A percentile compares a stretch with the other conserved stretches of the same genome.
These are phyloP conservation scores for Busseola fusca DNA, from an alignment of 2,888 invertebrate species.

Conservation along the genomic window DNA sequence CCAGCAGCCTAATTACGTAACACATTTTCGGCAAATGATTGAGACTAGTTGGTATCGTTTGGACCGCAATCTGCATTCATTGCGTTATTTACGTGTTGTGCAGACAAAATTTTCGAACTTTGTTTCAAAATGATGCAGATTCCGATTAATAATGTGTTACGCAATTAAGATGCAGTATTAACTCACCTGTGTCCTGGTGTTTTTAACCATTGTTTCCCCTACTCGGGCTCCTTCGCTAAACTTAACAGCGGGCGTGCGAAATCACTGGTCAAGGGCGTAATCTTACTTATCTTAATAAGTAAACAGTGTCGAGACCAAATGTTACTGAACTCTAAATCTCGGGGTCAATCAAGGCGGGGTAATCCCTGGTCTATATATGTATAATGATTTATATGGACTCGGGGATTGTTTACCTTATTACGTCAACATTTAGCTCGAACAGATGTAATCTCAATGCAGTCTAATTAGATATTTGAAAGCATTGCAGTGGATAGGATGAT, in stretches of 20 bases:
- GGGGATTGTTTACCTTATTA: neutral
- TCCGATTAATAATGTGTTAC: too few species aligned
- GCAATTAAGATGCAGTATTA: too few species aligned
- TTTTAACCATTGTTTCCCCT: neutral
- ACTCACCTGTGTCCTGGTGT: neutral
- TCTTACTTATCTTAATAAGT: neutral
- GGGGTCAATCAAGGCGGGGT: constrained; percentile 18
- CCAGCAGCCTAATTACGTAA: too few species aligned
- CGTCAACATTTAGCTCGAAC: neutral
- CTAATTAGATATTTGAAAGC: neutral
- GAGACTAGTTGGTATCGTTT: too few species aligned
- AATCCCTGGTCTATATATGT: constrained; percentile 4
- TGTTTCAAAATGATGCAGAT: too few species aligned
- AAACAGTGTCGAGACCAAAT: neutral
- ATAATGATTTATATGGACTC: neutral
- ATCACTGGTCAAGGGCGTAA: constrained; percentile 7
- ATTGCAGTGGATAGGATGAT: neutral
- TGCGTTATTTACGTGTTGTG: too few species aligned
- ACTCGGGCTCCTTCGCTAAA: neutral
- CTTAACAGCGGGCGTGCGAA: too few species aligned
- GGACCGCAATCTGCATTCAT: too few species aligned
- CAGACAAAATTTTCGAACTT: too few species aligned
- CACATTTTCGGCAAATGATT: too few species aligned
- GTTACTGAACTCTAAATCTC: constrained; percentile 11
- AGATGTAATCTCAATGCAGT: neutral